Percentiles rank a stretch among this genome's conserved stretches.
phyloP scores from a whole-genome alignment of 2,888 invertebrate genomes.

The Rhynchonema sp. region DNA sequence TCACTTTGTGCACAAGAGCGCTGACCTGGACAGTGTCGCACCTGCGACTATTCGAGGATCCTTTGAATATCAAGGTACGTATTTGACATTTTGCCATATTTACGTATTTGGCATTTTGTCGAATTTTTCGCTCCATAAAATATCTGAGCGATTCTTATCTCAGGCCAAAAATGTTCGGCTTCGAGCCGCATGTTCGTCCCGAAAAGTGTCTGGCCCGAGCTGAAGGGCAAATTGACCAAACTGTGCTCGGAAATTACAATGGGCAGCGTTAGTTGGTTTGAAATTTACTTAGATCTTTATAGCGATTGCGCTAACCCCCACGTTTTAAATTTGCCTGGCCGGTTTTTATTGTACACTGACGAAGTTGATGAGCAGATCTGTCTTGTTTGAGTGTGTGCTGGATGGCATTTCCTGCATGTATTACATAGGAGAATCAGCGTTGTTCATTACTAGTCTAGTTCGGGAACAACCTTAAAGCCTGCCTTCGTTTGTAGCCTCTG shows the following conservation, averaged over 20 bases:
- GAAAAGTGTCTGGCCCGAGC: conserved; percentile 57
- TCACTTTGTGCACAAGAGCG: conserved; percentile 82
- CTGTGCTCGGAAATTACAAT: conserved; percentile 55
- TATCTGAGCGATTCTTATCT: not conserved
- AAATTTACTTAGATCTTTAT: too few species aligned
- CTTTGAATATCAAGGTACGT: conserved; percentile 63
- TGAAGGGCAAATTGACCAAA: conserved; percentile 46
- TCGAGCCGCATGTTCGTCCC: conserved; percentile 93
- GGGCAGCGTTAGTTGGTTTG: conserved; percentile 44
- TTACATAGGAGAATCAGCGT: too few species aligned
- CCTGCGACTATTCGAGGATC: conserved; percentile 66
- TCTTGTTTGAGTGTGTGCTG: too few species aligned
- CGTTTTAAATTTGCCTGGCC: too few species aligned
- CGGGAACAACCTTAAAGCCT: too few species aligned
- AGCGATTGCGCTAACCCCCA: too few species aligned
- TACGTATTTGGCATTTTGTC: too few species aligned
- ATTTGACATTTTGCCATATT: not conserved
- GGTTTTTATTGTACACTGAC: too few species aligned
- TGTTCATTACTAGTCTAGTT: too few species aligned
- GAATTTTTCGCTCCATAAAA: not conserved
- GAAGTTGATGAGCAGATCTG: too few species aligned
- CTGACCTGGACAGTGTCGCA: conserved; percentile 60
- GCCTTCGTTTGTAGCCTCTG: conserved; percentile 12
- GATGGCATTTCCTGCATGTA: too few species aligned
- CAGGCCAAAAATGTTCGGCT: conserved; percentile 79